These are phyloP conservation scores for Neoarius graeffei DNA, from an alignment of 2,113 vertebrate species.

Conservation along the genomic window DNA sequence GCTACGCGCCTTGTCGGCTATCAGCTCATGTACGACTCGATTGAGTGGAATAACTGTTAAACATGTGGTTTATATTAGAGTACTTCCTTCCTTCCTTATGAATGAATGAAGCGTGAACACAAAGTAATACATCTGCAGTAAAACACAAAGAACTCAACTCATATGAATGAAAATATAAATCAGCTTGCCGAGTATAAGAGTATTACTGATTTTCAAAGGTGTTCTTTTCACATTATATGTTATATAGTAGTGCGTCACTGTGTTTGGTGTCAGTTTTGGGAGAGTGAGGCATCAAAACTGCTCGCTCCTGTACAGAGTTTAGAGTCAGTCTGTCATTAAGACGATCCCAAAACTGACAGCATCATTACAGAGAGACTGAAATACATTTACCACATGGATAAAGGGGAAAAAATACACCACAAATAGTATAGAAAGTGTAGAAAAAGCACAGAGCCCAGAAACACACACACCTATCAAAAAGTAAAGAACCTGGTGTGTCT, in stretches of 20 bases:
- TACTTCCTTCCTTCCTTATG: too few species aligned
- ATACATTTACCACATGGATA: not conserved
- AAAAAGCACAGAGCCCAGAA: not conserved
- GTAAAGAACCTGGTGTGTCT: not conserved
- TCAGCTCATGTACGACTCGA: too few species aligned
- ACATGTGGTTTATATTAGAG: not conserved
- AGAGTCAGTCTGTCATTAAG: constrained; percentile 71
- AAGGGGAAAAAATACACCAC: constrained; percentile 2
- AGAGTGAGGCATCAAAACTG: constrained; percentile 64
- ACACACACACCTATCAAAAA: not conserved
- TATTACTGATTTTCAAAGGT: not conserved
- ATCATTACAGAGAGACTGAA: constrained; percentile 20
- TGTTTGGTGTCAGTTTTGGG: not conserved
- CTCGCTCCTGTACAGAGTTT: constrained; percentile 62
- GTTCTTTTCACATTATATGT: not conserved
- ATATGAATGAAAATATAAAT: too few species aligned
- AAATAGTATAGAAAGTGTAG: not conserved
- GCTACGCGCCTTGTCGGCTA: too few species aligned
- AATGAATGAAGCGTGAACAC: too few species aligned
- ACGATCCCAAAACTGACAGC: constrained; percentile 53
- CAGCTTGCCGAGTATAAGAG: not conserved
- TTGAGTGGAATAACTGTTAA: not conserved
- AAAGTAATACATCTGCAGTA: not conserved
- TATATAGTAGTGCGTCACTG: not conserved
- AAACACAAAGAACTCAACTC: too few species aligned